A percentile compares a stretch with the other conserved stretches of the same genome.
phyloP scores from a whole-genome alignment of 2,888 invertebrate genomes.

The Netelia fuscicornis region DNA sequence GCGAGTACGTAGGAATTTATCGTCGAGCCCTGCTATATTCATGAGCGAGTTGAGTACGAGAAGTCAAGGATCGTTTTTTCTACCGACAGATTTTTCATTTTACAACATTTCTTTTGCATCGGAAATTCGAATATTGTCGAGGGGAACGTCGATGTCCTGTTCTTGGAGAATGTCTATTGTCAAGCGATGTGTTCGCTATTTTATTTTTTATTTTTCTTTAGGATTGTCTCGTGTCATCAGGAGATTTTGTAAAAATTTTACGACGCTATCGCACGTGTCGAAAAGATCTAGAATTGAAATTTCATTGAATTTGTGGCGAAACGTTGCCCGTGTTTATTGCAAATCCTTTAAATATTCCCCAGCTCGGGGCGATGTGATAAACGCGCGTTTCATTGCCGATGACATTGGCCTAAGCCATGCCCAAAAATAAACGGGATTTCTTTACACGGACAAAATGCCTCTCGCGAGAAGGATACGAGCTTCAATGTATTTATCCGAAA shows the following conservation, averaged over 20 bases:
- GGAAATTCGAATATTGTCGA: not conserved
- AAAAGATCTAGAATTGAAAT: not conserved
- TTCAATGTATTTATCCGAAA: constrained; percentile 2
- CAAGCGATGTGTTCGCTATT: not conserved
- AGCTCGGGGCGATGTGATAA: constrained; percentile 16
- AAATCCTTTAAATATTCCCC: constrained; percentile 33
- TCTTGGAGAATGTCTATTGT: not conserved
- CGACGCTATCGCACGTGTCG: not conserved
- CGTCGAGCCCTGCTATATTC: constrained; percentile 37
- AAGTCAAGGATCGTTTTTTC: constrained; percentile 29
- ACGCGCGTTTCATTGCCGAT: constrained; percentile 36
- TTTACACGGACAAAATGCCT: constrained; percentile 8
- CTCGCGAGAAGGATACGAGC: constrained; percentile 10
- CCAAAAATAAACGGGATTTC: constrained; percentile 60
- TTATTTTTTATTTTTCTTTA: not conserved
- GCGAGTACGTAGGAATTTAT: constrained; percentile 50
- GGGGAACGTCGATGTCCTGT: not conserved
- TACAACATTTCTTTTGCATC: constrained; percentile 3
- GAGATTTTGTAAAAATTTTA: not conserved
- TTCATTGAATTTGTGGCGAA: not conserved
- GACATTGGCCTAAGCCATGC: constrained; percentile 59
- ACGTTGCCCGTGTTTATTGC: constrained; percentile 14
- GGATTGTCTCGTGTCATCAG: not conserved
- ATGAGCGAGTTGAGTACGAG: constrained; percentile 35
- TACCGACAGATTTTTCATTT: not conserved